Base-by-base conservation (phyloP, 2,113 vertebrate genomes). In the Thryonomys swinderianus region DNA sequence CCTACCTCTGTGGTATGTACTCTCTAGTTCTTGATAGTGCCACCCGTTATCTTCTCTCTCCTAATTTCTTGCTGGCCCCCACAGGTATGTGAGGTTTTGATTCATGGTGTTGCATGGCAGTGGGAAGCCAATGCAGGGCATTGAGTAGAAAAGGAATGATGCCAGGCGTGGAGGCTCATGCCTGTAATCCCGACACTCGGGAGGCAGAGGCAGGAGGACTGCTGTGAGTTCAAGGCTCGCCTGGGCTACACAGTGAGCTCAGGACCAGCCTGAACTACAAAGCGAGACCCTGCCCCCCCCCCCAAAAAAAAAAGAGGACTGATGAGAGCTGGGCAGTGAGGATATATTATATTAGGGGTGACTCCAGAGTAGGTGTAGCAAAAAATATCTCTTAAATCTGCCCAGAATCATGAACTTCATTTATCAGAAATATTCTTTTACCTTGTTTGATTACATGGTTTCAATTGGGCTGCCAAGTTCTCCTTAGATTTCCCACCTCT, bases 81-180 rank as follows among this genome's bases (percentile, higher is more conserved):
- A n/a, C 30, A 71, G 91, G 64, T 45, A 66, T 82, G 62, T 93
- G 91, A 40, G 62, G 40, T 90, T 93, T 82, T 86, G 87, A 86
- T 90, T 42, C 66, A 82, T 51, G 48, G 23, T 69, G 59, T 91
- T 94, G 67, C 82, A 81, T 86, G 55, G 45, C 88, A 86, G 81
- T 74, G 64, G 66, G 66, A 93, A 83, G 59, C 34, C 83, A 87
- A 12, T 25, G 51, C 79, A 76, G 88, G 81, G 34, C 67, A 90
- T 40, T 91, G 67, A 64, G 27, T 61, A 66, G 45, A 82, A 73
- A 17, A 88, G 48, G 18, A 80, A 90, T 69, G n/a, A n/a, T n/a
- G n/a, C n/a, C n/a, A n/a, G n/a, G n/a, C n/a, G n/a, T n/a, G n/a
- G n/a, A n/a, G n/a, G n/a, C n/a, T n/a, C n/a, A n/a, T n/a, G n/a